A percentile compares a stretch with the other conserved stretches of the same genome.
Conservation (phyloP, 2,113 vertebrate species). For the Platysteira castanea region DNA sequence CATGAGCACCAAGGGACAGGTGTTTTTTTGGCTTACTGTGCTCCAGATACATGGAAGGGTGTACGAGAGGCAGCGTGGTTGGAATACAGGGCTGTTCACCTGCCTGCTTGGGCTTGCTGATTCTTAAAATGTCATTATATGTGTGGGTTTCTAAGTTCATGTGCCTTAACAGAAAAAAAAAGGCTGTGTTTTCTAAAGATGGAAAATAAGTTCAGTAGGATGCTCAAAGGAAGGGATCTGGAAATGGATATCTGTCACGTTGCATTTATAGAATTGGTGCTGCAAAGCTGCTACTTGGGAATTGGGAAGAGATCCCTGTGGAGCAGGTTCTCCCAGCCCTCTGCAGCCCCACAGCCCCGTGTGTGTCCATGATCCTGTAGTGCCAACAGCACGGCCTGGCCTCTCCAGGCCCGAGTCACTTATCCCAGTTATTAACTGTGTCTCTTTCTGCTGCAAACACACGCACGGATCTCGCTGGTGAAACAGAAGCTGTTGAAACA, state of each 20-base stretch:
- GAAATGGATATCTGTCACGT: not conserved
- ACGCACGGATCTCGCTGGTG: slow-evolving; percentile 23
- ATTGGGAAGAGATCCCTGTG: fast-evolving
- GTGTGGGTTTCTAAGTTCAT: not conserved
- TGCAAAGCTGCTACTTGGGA: not conserved
- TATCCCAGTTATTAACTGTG: not conserved
- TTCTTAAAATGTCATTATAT: not conserved
- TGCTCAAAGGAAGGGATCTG: not conserved
- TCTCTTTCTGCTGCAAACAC: slow-evolving; percentile 25
- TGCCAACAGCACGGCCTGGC: not conserved
- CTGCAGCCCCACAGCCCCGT: not conserved
- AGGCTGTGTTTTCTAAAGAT: not conserved
- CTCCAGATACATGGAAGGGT: not conserved
- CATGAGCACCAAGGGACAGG: not conserved
- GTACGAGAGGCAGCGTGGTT: fast-evolving
- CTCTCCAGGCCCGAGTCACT: not conserved
- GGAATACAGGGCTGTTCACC: not conserved
- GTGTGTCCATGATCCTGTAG: fast-evolving
- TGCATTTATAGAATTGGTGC: not conserved
- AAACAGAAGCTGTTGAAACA: slow-evolving; percentile 62
- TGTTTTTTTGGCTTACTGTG: not conserved
- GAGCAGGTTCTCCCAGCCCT: fast-evolving
- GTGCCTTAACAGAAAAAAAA: not conserved
- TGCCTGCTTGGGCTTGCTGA: not conserved
- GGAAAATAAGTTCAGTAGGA: not conserved